phyloP scores from a whole-genome alignment of 2,113 vertebrate species.

The Piliocolobus tephrosceles region DNA sequence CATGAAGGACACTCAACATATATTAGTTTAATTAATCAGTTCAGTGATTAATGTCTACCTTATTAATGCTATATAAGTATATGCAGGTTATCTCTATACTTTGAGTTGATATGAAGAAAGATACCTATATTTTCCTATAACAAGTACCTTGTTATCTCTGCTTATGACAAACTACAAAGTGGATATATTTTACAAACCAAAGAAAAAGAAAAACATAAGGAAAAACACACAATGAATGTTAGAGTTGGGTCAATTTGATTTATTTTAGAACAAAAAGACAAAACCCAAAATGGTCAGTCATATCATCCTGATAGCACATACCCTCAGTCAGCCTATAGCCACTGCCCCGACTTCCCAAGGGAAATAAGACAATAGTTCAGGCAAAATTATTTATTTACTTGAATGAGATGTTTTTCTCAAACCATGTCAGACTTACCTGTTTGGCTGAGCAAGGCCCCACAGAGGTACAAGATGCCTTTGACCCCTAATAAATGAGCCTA shows the following conservation, averaged over 20 bases:
- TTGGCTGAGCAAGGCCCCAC: not conserved
- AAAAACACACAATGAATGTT: not conserved
- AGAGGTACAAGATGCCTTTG: not conserved
- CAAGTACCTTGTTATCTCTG: not conserved
- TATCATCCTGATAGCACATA: not conserved
- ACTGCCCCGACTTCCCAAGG: not conserved
- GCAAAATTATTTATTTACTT: constrained; percentile 44
- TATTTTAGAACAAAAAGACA: not conserved
- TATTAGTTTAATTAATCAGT: not conserved
- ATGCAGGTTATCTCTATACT: not conserved
- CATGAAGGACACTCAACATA: not conserved
- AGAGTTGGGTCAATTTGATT: not conserved
- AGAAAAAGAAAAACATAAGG: not conserved
- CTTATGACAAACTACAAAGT: not conserved
- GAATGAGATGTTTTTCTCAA: not conserved
- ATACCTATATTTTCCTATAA: not conserved
- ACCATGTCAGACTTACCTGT: not conserved
- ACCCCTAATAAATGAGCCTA: not conserved
- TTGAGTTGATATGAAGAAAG: not conserved
- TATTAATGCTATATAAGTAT: not conserved
- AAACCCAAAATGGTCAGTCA: not conserved
- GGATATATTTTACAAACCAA: not conserved
- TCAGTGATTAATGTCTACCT: not conserved
- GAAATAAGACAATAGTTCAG: constrained; percentile 4
- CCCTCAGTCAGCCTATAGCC: not conserved